Percentiles rank a stretch among this genome's conserved stretches.
These are phyloP conservation scores for Luperina nickerlii DNA, from an alignment of 2,888 invertebrate genomes.

Conservation along the genomic window DNA sequence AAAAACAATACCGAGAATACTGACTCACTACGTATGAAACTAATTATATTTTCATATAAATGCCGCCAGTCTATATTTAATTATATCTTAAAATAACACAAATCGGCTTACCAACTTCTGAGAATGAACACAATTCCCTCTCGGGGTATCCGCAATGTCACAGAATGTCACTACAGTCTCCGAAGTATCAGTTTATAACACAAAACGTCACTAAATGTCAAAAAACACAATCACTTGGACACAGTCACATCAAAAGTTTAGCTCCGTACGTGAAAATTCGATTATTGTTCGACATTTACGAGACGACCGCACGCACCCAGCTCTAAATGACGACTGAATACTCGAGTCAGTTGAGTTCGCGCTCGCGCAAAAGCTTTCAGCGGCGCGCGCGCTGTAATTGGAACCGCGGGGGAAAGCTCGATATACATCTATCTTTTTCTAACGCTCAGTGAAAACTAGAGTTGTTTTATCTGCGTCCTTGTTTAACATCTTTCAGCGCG, in stretches of 20 bases:
- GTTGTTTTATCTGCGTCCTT: slow-evolving; percentile 67
- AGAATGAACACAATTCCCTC: slow-evolving; percentile 79
- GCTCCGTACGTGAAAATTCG: slow-evolving; percentile 69
- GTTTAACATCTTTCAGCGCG: slow-evolving; percentile 71
- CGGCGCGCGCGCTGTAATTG: slow-evolving; percentile 79
- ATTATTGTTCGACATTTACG: slow-evolving; percentile 66
- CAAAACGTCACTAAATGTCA: slow-evolving; percentile 70
- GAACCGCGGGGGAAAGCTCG: slow-evolving; percentile 46
- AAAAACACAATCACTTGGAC: slow-evolving; percentile 77
- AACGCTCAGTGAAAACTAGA: slow-evolving; percentile 22
- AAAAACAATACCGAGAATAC: slow-evolving; percentile 79
- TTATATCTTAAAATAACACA: slow-evolving; percentile 88
- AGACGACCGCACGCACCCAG: slow-evolving; percentile 76
- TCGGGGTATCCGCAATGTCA: slow-evolving; percentile 73
- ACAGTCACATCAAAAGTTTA: slow-evolving; percentile 74
- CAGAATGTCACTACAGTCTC: slow-evolving; percentile 60
- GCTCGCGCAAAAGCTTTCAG: slow-evolving; percentile 82
- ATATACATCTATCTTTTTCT: slow-evolving; percentile 74
- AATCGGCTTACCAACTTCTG: slow-evolving; percentile 85
- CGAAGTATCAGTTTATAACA: slow-evolving; percentile 60
- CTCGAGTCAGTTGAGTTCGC: slow-evolving; percentile 53
- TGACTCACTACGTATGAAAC: slow-evolving; percentile 83
- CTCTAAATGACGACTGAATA: slow-evolving; percentile 84
- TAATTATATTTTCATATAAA: slow-evolving; percentile 87
- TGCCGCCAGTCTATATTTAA: slow-evolving; percentile 87